A percentile compares a stretch with the other conserved stretches of the same genome.
Evolutionary conservation across 2,113 vertebrate genomes (phyloP).

Genomic region (Carettochelys insculpta): DNA sequence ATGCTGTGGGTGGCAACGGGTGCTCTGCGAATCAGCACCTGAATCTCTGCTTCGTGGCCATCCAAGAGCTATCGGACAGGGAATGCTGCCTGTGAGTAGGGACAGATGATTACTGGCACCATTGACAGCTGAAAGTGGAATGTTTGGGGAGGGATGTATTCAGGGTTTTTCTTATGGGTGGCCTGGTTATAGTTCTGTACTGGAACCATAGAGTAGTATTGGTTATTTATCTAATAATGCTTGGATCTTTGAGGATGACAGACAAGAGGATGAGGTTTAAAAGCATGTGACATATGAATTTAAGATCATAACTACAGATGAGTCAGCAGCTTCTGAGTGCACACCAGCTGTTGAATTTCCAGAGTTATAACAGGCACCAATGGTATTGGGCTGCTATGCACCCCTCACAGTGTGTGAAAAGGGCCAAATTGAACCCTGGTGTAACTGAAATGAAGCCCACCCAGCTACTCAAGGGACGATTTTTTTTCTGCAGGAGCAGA

Average conservation of each 20-base stretch:
- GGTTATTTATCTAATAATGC: conserved; percentile 63
- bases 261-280: background rate
- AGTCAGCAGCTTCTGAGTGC: conserved; percentile 11
- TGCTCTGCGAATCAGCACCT: no score
- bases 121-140: conserved; percentile 77
- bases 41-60: no score
- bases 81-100: conserved; percentile 66
- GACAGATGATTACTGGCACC: conserved; percentile 72
- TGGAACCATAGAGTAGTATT: conserved; percentile 58
- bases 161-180: conserved; percentile 63
- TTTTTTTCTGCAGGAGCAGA: background rate
- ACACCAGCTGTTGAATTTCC: background rate
- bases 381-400: background rate
- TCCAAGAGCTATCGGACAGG: no score
- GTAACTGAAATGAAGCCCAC: conserved; percentile 26
- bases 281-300: conserved; percentile 54
- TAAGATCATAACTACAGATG: conserved; percentile 48
- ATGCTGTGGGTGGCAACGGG: no score
- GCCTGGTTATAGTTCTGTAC: conserved; percentile 64
- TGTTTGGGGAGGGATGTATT: conserved; percentile 51
- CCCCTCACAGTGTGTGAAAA: background rate
- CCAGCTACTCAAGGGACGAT: background rate
- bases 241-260: conserved; percentile 48
- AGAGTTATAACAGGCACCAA: conserved; percentile 1
- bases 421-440: background rate